Evolutionary conservation across 2,888 invertebrate species (phyloP), one percentile per base, ranked within the genome.

Genomic region (Tetheella fluctuosa): DNA sequence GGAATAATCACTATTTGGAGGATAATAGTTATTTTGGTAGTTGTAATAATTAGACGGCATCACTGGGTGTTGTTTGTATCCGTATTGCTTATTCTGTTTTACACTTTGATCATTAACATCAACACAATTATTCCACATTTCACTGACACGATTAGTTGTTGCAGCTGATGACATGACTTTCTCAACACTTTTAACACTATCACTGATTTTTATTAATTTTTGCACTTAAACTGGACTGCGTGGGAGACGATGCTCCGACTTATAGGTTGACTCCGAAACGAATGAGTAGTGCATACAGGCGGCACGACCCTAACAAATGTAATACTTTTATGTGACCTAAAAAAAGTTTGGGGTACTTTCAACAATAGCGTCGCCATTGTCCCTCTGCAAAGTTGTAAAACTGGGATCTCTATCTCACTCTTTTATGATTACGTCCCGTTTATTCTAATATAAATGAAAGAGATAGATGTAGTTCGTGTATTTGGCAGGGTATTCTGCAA

Each of bases 291-390:
- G 86, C 81, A 86, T 83, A 84, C 83, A 84, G 79, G 78, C 90
- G 84, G 85, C 86, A 83, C 87, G 89, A 88, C 91, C 91, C 91
- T 90, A 79, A 86, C 90, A 89, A 91, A 86, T 88, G 89, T 91
- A 91, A 90, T 91, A 90, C 89, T 90, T 90, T 90, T 92, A 89
- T 90, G 84, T 91, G 92, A 91, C 92, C 91, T 90, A 92, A 93
- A 93, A 92, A 92, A 92, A 90, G 77, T 88, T 91, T 88, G 87
- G 93, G 93, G 92, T 90, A 92, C 90, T 86, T 86, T 82, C 84
- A 92, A 93, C 92, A 93, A 93, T 91, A 90, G 92, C 81, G 77
- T 85, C 85, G 81, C 90, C 79, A 90, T 90, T 92, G 92, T 92
- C 90, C 91, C 91, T 91, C 82, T 79, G 84, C 84, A 64, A 82